phyloP scores from a whole-genome alignment of 2,797 vertebrate species.

The Gymnocypris eckloni region DNA sequence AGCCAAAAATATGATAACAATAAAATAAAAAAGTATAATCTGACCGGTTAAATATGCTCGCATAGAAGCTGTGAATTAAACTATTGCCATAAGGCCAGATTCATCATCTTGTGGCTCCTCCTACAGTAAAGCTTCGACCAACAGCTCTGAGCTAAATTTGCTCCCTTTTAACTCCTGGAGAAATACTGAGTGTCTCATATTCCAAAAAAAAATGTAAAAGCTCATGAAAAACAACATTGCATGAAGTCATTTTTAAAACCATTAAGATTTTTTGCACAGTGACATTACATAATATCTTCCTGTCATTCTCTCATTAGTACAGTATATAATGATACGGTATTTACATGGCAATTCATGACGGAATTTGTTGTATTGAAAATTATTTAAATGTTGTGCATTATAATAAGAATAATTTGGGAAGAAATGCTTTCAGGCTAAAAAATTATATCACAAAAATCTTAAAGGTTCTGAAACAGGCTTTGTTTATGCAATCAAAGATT shows the following conservation, averaged over 20 bases:
- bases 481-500: not conserved
- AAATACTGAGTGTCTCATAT: conserved; percentile 15
- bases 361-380: too few relatives aligned
- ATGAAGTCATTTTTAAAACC: not conserved
- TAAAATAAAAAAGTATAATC: conserved; percentile 31
- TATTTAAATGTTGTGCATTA: too few relatives aligned
- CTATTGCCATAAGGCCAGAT: conserved; percentile 35
- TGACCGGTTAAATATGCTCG: conserved; percentile 54
- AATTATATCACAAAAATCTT: not conserved
- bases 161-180: conserved; percentile 49
- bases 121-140: conserved; percentile 61
- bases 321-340: not conserved
- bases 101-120: conserved; percentile 27
- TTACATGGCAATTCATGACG: too few relatives aligned
- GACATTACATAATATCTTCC: not conserved
- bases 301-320: not conserved
- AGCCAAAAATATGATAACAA: conserved; percentile 31
- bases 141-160: conserved; percentile 20
- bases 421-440: not conserved
- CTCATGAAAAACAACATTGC: not conserved
- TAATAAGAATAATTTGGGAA: too few relatives aligned
- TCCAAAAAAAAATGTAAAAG: not conserved
- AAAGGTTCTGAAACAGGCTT: not conserved
- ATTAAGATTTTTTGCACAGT: not conserved
- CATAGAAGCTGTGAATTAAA: conserved; percentile 53